Conservation (phyloP, 2,113 vertebrate genomes). For the Apaloderma vittatum region DNA sequence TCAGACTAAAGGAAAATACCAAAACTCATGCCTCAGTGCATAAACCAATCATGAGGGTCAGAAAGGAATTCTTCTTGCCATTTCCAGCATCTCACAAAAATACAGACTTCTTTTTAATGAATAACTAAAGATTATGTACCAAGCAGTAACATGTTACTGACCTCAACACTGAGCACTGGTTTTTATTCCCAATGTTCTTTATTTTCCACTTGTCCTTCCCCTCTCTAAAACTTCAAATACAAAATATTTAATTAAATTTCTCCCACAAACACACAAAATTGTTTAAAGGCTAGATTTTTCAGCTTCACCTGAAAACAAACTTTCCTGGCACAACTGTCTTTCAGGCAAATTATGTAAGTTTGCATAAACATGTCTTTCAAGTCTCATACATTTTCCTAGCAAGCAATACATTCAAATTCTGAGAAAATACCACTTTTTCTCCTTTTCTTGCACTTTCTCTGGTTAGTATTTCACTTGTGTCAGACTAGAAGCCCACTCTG, state of each 20-base stretch:
- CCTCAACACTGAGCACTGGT: not conserved
- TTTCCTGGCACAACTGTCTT: not conserved
- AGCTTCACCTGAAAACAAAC: not conserved
- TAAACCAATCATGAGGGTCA: not conserved
- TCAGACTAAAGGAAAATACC: constrained; percentile 25
- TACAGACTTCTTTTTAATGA: not conserved
- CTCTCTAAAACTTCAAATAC: not conserved
- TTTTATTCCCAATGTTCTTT: not conserved
- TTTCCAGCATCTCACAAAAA: not conserved
- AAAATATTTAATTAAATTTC: not conserved
- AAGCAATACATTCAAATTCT: not conserved
- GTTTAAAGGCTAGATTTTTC: not conserved
- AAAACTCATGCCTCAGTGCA: not conserved
- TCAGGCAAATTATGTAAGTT: not conserved
- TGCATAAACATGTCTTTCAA: not conserved
- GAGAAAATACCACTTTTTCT: not conserved
- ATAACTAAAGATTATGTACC: constrained; percentile 13
- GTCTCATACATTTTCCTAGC: not conserved
- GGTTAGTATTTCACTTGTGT: not conserved
- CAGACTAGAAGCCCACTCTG: not conserved
- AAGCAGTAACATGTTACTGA: not conserved
- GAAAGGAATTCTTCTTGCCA: not conserved
- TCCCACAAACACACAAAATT: not conserved
- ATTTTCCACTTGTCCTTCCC: not conserved
- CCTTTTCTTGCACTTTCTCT: not conserved